A percentile compares a stretch with the other conserved stretches of the same genome.
These are phyloP conservation scores for Elaphurus davidianus DNA, from an alignment of 2,113 vertebrate species.

Conservation along the genomic window DNA sequence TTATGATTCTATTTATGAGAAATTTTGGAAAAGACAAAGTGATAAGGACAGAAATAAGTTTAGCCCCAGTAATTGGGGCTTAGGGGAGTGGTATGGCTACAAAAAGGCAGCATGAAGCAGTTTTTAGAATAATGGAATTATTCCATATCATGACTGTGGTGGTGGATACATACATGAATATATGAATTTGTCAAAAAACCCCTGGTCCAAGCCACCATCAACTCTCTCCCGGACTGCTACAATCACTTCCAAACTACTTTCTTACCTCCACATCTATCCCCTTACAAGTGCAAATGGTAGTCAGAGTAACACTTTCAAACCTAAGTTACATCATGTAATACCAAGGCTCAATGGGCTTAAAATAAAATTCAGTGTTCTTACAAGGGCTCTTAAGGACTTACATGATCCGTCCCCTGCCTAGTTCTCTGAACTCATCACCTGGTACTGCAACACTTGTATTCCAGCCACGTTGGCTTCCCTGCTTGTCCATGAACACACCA, in stretches of 20 bases:
- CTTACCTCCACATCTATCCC: background rate
- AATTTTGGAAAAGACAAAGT: constrained; percentile 19
- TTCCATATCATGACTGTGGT: background rate
- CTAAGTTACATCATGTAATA: background rate
- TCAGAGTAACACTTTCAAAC: background rate
- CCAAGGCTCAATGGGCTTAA: background rate
- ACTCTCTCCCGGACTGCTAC: background rate
- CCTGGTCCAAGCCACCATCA: background rate
- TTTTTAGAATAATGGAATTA: background rate
- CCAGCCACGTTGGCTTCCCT: background rate
- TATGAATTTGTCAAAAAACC: background rate
- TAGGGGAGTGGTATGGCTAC: background rate
- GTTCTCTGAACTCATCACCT: background rate
- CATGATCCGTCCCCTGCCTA: background rate
- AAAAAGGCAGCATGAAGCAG: background rate
- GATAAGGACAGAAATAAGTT: background rate
- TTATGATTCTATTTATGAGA: constrained; percentile 20
- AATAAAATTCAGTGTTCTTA: constrained; percentile 1
- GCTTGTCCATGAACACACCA: background rate
- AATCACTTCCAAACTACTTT: background rate
- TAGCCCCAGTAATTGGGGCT: background rate
- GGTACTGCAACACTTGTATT: background rate
- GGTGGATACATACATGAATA: background rate
- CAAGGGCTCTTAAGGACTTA: background rate
- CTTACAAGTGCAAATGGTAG: background rate